These are phyloP conservation scores for Nasonia vitripennis DNA, from an alignment of 1,140 invertebrate genomes.

Conservation along the genomic window DNA sequence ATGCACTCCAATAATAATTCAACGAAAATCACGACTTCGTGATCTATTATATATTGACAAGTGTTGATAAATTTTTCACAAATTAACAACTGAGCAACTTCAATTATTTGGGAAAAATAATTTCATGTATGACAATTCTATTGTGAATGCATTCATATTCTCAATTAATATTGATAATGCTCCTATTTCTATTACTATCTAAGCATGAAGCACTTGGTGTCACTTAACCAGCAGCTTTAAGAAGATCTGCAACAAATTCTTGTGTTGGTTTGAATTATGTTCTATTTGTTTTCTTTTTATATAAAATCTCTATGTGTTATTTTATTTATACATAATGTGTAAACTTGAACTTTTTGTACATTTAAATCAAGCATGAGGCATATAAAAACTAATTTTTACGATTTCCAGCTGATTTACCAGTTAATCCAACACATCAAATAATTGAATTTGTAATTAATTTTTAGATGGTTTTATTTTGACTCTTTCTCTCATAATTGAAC, in stretches of 20 bases:
- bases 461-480: slow-evolving; percentile 21
- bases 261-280: too few relatives aligned
- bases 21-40: background rate
- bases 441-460: slow-evolving; percentile 55
- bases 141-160: background rate
- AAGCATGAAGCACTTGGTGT: slow-evolving; percentile 13
- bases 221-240: background rate
- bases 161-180: background rate
- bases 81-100: background rate
- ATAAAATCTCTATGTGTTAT: too few relatives aligned
- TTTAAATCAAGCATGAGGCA: slow-evolving; percentile 32
- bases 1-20: slow-evolving; percentile 14
- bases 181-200: background rate
- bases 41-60: background rate
- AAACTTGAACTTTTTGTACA: background rate
- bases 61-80: background rate
- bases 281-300: too few relatives aligned
- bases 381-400: slow-evolving; percentile 26
- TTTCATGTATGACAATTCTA: background rate
- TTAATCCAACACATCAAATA: slow-evolving; percentile 8
- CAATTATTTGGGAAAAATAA: background rate
- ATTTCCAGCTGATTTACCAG: slow-evolving; percentile 16
- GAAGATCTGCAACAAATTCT: too few relatives aligned
- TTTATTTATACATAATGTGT: background rate
- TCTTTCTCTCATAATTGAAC: background rate